Conservation (phyloP, 2,888 invertebrate species). For the Tineola bisselliella region DNA sequence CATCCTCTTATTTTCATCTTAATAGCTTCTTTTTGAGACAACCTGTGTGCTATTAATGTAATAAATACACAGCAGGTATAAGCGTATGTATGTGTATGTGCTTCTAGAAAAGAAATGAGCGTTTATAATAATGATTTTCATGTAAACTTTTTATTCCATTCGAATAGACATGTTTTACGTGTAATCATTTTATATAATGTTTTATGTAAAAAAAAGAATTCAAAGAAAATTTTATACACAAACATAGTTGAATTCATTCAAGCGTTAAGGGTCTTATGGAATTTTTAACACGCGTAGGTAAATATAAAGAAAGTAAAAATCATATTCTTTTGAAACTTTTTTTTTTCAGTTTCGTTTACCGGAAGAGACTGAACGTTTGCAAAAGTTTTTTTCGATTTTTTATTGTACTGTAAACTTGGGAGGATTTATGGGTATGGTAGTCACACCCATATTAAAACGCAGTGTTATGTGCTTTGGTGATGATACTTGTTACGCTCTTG, state of each 20-base stretch:
- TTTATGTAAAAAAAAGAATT: no score
- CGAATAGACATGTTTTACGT: not conserved
- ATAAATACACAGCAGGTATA: no score
- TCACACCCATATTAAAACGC: slow-evolving; percentile 78
- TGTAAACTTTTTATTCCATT: not conserved
- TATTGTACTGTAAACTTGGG: slow-evolving; percentile 83
- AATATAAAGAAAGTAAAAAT: no score
- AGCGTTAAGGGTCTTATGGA: no score
- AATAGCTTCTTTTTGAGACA: no score
- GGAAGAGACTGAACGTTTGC: slow-evolving; percentile 72
- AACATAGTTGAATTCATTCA: no score
- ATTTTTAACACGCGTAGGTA: no score
- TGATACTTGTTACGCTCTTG: slow-evolving; percentile 76
- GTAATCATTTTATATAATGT: not conserved
- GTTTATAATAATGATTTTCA: not conserved
- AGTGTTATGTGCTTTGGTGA: slow-evolving; percentile 73
- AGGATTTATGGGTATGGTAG: slow-evolving; percentile 71
- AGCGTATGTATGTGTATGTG: no score
- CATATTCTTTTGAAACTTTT: not conserved
- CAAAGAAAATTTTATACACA: no score
- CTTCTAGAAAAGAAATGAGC: not conserved
- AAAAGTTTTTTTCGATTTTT: slow-evolving; percentile 82
- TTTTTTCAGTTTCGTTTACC: slow-evolving; percentile 69
- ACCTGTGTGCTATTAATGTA: no score
- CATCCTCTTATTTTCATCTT: no score